Conservation (phyloP, 2,113 vertebrate genomes). For the Protobothrops mucrosquamatus region DNA sequence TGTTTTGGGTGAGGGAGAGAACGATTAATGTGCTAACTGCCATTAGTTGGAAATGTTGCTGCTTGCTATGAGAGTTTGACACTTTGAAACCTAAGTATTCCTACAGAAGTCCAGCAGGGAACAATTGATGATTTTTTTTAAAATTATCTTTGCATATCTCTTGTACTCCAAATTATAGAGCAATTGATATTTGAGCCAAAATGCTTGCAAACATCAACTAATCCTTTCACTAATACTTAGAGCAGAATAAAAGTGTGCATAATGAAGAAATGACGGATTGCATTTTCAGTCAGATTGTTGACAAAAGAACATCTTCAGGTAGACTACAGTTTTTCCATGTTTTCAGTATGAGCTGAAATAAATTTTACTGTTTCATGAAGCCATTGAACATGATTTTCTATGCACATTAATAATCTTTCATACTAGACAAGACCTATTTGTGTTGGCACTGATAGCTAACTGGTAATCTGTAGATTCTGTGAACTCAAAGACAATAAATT, state of each 20-base stretch:
- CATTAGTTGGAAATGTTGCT: neutral
- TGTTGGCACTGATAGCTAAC: neutral
- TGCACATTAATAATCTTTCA: neutral
- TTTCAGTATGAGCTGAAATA: neutral
- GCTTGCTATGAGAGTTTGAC: neutral
- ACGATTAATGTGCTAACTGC: neutral
- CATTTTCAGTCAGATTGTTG: neutral
- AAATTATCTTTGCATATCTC: neutral
- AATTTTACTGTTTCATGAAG: neutral
- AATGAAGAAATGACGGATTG: slow-evolving; percentile 9
- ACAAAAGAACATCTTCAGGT: neutral
- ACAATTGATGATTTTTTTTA: neutral
- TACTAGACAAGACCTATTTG: neutral
- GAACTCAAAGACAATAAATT: neutral
- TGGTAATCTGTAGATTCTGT: neutral
- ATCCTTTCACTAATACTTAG: neutral
- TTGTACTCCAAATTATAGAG: neutral
- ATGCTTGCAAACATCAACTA: neutral
- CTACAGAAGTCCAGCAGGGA: neutral
- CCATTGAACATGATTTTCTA: neutral
- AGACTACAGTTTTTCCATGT: neutral
- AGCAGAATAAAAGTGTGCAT: neutral
- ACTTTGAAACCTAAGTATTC: neutral
- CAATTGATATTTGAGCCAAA: neutral
- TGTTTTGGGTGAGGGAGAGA: too few species aligned